Percentiles rank a stretch among this genome's conserved stretches.
Conservation (phyloP, 2,888 invertebrate species). For the Drosophila rubida region DNA sequence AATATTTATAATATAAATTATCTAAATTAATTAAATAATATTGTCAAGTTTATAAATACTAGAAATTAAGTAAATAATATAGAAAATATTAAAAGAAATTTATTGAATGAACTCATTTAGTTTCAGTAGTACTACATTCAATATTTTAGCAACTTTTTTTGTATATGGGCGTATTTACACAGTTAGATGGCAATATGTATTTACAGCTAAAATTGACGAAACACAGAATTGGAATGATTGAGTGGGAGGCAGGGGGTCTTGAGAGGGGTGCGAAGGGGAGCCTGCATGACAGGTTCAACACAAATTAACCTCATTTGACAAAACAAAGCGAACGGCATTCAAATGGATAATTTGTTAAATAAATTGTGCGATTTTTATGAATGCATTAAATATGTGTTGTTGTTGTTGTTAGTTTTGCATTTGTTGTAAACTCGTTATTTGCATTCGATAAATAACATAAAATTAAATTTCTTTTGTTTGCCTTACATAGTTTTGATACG, state of each 20-base stretch:
- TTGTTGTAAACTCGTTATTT: conserved; percentile 66
- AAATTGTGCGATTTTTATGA: conserved; percentile 77
- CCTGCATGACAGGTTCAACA: conserved; percentile 68
- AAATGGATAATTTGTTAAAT: conserved; percentile 84
- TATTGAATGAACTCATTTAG: too few relatives aligned
- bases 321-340: conserved; percentile 77
- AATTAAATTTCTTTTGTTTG: conserved; percentile 65
- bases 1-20: too few relatives aligned
- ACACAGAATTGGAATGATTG: neutral
- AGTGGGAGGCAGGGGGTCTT: too few relatives aligned
- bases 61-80: too few relatives aligned
- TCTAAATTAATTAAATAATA: too few relatives aligned
- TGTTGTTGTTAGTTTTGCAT: conserved; percentile 3
- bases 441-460: conserved; percentile 69
- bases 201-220: neutral
- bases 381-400: conserved; percentile 47
- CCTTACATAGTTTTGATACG: conserved; percentile 28
- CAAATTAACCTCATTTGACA: conserved; percentile 85
- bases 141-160: too few relatives aligned
- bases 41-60: too few relatives aligned
- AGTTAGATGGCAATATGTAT: neutral
- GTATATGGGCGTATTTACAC: too few relatives aligned
- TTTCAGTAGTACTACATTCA: too few relatives aligned
- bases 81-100: too few relatives aligned
- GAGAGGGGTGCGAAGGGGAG: neutral